Evolutionary conservation across 2,888 invertebrate species (phyloP).

Genomic region (Gymnosoma rotundatum): DNA sequence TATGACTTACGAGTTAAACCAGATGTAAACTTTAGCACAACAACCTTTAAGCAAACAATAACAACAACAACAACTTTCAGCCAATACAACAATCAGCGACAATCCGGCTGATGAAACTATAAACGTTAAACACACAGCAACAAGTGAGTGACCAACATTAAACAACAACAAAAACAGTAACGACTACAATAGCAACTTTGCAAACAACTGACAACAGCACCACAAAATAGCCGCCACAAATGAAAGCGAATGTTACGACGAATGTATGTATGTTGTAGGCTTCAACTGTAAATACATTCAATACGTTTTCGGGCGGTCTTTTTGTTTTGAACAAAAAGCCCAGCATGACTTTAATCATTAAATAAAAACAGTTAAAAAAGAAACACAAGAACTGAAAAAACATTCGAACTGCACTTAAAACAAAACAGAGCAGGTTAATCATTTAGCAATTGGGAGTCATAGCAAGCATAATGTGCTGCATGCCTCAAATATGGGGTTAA

Average conservation of each 20-base stretch:
- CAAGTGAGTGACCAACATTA: constrained; percentile 60
- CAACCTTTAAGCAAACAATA: constrained; percentile 40
- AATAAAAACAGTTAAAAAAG: constrained; percentile 19
- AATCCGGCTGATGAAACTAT: constrained; percentile 53
- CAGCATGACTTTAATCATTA: constrained; percentile 59
- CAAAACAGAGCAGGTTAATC: constrained; percentile 49
- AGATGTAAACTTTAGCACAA: constrained; percentile 65
- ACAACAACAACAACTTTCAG: constrained; percentile 7
- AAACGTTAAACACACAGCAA: constrained; percentile 38
- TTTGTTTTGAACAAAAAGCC: constrained; percentile 39
- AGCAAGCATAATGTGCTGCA: constrained; percentile 13
- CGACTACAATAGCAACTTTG: constrained; percentile 17
- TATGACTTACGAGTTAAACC: constrained; percentile 60
- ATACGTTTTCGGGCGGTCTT: constrained; percentile 29
- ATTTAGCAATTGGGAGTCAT: constrained; percentile 44
- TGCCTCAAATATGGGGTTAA: constrained; percentile 36
- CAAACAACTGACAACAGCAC: constrained; percentile 19
- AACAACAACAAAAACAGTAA: constrained; percentile 6
- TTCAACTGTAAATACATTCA: constrained; percentile 40
- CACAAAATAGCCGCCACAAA: constrained; percentile 54
- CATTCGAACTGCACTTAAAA: constrained; percentile 45
- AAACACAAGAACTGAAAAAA: constrained; percentile 11
- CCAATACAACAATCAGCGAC: constrained; percentile 30
- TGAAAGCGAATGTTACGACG: constrained; percentile 65
- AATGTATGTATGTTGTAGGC: constrained; percentile 37